These are phyloP conservation scores for Antheraea pernyi DNA, from an alignment of 1,140 invertebrate species.

Conservation along the genomic window DNA sequence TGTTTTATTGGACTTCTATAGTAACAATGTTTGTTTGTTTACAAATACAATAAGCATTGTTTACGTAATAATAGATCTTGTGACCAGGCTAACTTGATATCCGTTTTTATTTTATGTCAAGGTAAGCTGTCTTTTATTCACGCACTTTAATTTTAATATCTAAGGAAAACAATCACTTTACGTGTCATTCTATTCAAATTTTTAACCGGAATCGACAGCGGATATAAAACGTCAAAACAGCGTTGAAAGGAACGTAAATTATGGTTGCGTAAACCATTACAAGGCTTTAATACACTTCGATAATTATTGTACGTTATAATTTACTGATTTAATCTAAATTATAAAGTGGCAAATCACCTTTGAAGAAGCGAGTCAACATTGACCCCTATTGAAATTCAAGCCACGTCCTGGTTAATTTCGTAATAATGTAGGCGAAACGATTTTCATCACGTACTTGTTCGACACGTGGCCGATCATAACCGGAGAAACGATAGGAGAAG, in stretches of 20 bases:
- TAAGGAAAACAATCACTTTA: too few species aligned
- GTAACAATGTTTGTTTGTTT: not conserved
- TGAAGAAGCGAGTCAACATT: not conserved
- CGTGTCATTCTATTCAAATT: too few species aligned
- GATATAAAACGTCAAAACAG: not conserved
- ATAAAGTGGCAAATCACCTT: not conserved
- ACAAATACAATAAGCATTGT: constrained; percentile 1
- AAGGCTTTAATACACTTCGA: too few species aligned
- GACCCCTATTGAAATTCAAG: not conserved
- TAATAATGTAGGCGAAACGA: not conserved
- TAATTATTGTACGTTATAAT: not conserved
- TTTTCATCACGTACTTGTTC: not conserved
- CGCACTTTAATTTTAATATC: too few species aligned
- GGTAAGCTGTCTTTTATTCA: not conserved
- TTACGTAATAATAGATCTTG: not conserved
- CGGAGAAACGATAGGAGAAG: not conserved
- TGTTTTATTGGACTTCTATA: not conserved
- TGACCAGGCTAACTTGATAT: not conserved
- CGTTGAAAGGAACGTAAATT: not conserved
- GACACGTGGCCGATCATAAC: constrained; percentile 1
- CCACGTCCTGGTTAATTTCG: not conserved
- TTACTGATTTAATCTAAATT: not conserved
- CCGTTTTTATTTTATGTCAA: not conserved
- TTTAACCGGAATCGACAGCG: too few species aligned
- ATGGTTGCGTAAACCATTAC: not conserved